Evolutionary conservation across 2,888 invertebrate genomes (phyloP).

Genomic region (Diadegma fenestrale): DNA sequence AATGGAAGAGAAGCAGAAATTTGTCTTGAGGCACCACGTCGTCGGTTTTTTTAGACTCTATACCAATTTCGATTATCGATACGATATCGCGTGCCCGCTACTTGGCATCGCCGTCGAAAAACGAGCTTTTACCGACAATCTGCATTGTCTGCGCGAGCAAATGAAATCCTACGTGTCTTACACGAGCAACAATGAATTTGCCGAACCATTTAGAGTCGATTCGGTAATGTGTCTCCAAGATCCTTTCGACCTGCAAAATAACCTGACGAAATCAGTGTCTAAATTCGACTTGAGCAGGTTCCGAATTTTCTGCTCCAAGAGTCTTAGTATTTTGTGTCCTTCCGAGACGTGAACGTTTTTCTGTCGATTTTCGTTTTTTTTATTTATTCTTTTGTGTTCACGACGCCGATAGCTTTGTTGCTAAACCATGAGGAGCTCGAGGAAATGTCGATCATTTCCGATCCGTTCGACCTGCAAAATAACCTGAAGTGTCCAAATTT

Average conservation of each 20-base stretch:
- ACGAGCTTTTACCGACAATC: conserved; percentile 79
- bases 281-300: conserved; percentile 62
- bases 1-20: not conserved
- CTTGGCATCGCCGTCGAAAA: conserved; percentile 84
- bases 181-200: conserved; percentile 69
- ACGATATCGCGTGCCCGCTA: conserved; percentile 84
- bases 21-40: conserved; percentile 77
- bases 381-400: not conserved
- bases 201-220: conserved; percentile 82
- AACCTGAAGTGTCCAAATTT: conserved; percentile 84
- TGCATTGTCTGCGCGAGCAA: conserved; percentile 79
- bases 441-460: conserved; percentile 71
- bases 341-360: not conserved
- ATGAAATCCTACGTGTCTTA: conserved; percentile 83
- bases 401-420: not conserved
- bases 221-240: conserved; percentile 87
- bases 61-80: conserved; percentile 83
- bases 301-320: conserved; percentile 56
- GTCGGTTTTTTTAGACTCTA: conserved; percentile 85
- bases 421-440: not conserved
- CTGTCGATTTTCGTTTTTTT: not conserved
- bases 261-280: conserved; percentile 86
- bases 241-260: conserved; percentile 87
- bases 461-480: conserved; percentile 87
- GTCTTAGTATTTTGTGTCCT: conserved; percentile 2